These are phyloP conservation scores for Grammomys dolichurus DNA, from an alignment of 2,113 vertebrate genomes.

Conservation along the genomic window DNA sequence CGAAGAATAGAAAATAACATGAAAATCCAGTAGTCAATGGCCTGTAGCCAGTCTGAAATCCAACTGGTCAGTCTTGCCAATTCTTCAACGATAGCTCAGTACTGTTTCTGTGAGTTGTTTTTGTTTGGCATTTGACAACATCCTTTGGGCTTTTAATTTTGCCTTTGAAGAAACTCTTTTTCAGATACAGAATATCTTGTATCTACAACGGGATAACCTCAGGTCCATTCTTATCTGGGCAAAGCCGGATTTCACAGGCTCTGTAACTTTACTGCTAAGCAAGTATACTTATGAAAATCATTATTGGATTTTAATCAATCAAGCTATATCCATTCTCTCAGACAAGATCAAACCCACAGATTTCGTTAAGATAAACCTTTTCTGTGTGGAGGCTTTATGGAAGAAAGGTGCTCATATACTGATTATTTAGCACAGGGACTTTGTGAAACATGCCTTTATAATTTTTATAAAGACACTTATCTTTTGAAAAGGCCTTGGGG, in stretches of 20 bases:
- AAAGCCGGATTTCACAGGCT: not conserved
- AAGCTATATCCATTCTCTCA: constrained; percentile 27
- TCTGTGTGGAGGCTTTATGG: not conserved
- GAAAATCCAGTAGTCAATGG: not conserved
- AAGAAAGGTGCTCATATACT: constrained; percentile 10
- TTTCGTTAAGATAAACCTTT: constrained; percentile 45
- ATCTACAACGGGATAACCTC: not conserved
- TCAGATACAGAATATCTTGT: not conserved
- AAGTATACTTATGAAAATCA: constrained; percentile 43
- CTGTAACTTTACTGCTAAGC: not conserved
- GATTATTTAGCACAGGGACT: constrained; percentile 38
- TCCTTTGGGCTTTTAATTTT: not conserved
- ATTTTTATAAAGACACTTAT: constrained; percentile 28
- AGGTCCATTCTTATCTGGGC: not conserved
- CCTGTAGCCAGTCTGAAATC: constrained; percentile 6
- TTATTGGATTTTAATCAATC: not conserved
- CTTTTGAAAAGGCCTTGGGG: constrained; percentile 22
- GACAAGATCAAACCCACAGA: not conserved
- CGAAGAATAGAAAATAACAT: constrained; percentile 24
- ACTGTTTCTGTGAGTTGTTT: not conserved
- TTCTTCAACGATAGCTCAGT: not conserved
- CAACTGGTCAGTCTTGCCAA: not conserved
- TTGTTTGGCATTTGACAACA: not conserved
- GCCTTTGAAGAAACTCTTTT: not conserved
- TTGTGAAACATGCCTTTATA: not conserved